Base-by-base conservation (phyloP, 1,140 invertebrate genomes). In the Drosophila obscura region DNA sequence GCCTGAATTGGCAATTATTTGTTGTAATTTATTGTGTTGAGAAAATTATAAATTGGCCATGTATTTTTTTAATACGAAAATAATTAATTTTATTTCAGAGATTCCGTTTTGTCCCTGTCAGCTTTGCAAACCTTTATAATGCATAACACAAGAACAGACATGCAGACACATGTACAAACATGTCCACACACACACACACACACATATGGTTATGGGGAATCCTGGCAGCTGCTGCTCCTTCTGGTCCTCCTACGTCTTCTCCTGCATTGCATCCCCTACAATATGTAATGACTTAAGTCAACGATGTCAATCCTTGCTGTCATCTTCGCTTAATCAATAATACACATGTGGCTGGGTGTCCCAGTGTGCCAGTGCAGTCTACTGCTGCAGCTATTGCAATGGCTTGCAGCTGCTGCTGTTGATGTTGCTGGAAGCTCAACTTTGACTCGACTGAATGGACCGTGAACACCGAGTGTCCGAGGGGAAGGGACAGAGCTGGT, bases 291-390 rank as follows among this genome's bases (percentile, higher is more conserved):
- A 11, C 31, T 55, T 41, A n/a, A 41, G 19, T 41, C 52, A 55
- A 24, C 19, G 3, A 55, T 35, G 57, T 66, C 60, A 76, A 66
- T 72, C 76, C 58, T 66, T 71, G 71, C 49, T 67, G 56, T 51
- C 48, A 63, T 72, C 52, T 78, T 76, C 57, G 58, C 61, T 52
- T 50, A 26, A 31, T 57, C 28, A 39, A 41, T 5, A 16, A 31
- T 35, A 39, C 24, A 15, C 35, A 16, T 35, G 22, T 39, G n/a
- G 41, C 24, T 26, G 19, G 28, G 13, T 24, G 3, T 55, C 24
- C 19, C 28, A 9, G 22, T 57, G 15, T 19, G 28, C 45, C 28
- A 26, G 41, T 24, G 55, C 55, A n/a, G 22, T 41, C 19, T 11
- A 22, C 53, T 56, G 8, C 31, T 22, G 15, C 28, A 24, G 48